These are phyloP conservation scores for Alaudala cheleensis DNA, from an alignment of 2,113 vertebrate genomes.

Conservation along the genomic window DNA sequence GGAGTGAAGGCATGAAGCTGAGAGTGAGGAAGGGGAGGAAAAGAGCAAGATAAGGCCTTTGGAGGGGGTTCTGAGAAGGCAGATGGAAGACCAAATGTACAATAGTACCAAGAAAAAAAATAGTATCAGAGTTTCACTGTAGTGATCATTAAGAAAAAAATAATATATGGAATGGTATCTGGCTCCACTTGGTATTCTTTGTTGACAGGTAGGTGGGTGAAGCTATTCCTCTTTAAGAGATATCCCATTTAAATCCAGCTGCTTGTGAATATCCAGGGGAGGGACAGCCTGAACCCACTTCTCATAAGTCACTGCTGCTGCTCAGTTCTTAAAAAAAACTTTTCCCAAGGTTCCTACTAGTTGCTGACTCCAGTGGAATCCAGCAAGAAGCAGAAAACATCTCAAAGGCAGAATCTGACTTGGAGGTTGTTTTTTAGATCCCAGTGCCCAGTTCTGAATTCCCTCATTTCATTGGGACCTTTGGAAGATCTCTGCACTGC, in stretches of 20 bases:
- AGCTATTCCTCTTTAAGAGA: neutral
- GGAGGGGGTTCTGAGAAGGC: neutral
- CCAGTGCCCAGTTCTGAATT: neutral
- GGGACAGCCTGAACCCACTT: neutral
- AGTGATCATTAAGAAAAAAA: neutral
- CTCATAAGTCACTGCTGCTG: neutral
- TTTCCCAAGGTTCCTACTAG: neutral
- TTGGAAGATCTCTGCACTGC: neutral
- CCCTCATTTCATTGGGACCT: neutral
- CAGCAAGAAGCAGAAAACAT: neutral
- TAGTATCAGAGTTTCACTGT: neutral
- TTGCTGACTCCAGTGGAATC: neutral
- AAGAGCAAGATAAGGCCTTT: neutral
- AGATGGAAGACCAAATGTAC: neutral
- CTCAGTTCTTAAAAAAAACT: neutral
- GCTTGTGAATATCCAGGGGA: neutral
- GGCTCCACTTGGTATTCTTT: neutral
- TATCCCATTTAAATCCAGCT: neutral
- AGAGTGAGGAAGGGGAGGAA: neutral
- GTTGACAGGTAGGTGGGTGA: neutral
- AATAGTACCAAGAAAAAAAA: neutral
- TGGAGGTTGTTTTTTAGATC: neutral
- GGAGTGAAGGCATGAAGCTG: neutral
- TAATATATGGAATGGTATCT: neutral
- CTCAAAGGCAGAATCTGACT: neutral